Conservation (phyloP, 2,113 vertebrate species). For the Epinephelus fuscoguttatus region DNA sequence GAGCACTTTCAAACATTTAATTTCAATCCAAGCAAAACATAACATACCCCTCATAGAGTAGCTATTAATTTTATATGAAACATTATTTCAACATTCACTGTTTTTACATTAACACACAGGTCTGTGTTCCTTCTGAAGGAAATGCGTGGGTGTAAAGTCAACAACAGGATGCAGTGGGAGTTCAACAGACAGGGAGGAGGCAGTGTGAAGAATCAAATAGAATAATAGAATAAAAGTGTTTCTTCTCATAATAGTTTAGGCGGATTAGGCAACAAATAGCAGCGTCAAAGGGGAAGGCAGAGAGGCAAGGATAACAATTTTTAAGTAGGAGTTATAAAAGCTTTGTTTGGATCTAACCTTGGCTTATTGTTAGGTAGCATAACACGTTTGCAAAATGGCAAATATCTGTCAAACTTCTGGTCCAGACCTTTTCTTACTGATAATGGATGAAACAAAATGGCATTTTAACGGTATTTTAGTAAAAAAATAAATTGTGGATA, state of each 20-base stretch:
- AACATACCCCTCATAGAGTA: background rate
- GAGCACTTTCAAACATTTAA: background rate
- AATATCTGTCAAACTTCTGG: background rate
- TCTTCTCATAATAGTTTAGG: background rate
- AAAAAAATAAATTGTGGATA: too few species aligned
- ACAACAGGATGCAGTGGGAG: background rate
- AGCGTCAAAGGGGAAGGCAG: background rate
- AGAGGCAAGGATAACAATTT: background rate
- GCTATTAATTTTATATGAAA: background rate
- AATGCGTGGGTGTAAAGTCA: constrained; percentile 23
- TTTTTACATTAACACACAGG: background rate
- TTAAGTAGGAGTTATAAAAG: background rate
- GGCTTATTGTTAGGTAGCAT: background rate
- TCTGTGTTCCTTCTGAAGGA: background rate
- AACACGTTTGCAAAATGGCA: background rate
- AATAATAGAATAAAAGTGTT: constrained; percentile 8
- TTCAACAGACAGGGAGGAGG: background rate
- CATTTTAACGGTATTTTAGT: background rate
- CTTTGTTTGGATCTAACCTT: background rate
- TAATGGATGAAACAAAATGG: background rate
- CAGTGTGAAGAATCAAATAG: background rate
- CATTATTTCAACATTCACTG: background rate
- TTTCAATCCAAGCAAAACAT: background rate
- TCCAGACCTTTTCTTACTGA: background rate
- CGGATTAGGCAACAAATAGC: background rate